phyloP scores from a whole-genome alignment of 2,888 invertebrate species.

The Halocaridina rubra region DNA sequence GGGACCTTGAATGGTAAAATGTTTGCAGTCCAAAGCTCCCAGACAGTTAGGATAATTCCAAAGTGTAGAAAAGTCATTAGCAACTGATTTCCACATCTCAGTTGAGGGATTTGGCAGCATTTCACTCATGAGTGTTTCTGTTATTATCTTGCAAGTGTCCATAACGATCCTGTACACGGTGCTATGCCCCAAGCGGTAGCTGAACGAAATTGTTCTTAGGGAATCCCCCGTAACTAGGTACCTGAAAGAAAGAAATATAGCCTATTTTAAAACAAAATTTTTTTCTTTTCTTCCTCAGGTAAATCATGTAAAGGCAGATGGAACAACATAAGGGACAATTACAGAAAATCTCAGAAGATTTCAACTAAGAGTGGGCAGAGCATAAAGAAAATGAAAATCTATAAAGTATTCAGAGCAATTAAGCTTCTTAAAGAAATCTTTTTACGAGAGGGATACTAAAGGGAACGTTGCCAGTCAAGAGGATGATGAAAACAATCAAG shows the following conservation, averaged over 20 bases:
- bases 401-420: conserved; percentile 43
- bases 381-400: conserved; percentile 33
- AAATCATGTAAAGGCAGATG: conserved; percentile 32
- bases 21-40: conserved; percentile 30
- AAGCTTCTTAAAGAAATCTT: conserved; percentile 31
- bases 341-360: conserved; percentile 49
- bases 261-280: conserved; percentile 6
- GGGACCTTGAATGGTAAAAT: conserved; percentile 28
- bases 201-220: conserved; percentile 27
- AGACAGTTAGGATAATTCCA: conserved; percentile 33
- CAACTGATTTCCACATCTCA: conserved; percentile 25
- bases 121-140: conserved; percentile 34
- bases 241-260: conserved; percentile 21
- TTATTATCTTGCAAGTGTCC: conserved; percentile 40
- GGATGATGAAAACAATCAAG: conserved; percentile 23
- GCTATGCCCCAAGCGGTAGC: conserved; percentile 35
- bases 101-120: conserved; percentile 4
- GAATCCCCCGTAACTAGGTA: not conserved
- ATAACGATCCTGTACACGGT: conserved; percentile 27
- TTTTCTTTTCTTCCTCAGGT: conserved; percentile 23
- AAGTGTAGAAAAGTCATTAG: conserved; percentile 18
- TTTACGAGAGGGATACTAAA: conserved; percentile 12
- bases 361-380: conserved; percentile 42
- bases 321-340: conserved; percentile 71
- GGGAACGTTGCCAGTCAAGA: conserved; percentile 1